A percentile compares a stretch with the other conserved stretches of the same genome.
Conservation (phyloP, 2,888 invertebrate genomes). For the Spisula solida region DNA sequence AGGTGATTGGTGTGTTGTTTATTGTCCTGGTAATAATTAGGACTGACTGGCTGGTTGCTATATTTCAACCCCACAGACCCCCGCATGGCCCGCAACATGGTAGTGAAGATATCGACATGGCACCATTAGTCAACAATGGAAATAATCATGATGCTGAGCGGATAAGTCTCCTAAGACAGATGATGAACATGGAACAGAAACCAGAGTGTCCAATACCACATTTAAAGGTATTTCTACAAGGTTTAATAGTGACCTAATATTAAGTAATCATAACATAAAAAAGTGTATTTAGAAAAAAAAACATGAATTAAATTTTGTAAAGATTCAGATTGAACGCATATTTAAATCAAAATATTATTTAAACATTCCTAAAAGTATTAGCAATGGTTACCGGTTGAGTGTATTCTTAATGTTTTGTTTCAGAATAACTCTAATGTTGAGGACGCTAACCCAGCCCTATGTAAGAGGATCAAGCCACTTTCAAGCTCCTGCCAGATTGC, state of each 20-base stretch:
- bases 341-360: too few species aligned
- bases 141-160: not conserved
- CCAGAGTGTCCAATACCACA: constrained; percentile 44
- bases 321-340: too few species aligned
- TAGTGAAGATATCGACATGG: not conserved
- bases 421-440: constrained; percentile 24
- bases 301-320: too few species aligned
- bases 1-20: constrained; percentile 32
- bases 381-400: too few species aligned
- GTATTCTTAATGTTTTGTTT: not conserved
- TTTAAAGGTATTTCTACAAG: constrained; percentile 43
- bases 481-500: constrained; percentile 46
- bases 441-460: not conserved
- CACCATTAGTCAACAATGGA: not conserved
- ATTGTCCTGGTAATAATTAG: constrained; percentile 21
- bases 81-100: not conserved
- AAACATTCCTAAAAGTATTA: too few species aligned
- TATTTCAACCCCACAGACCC: not conserved
- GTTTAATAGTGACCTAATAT: too few species aligned
- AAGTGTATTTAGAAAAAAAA: too few species aligned
- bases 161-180: constrained; percentile 34
- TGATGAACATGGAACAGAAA: constrained; percentile 15
- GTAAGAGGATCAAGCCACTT: constrained; percentile 46
- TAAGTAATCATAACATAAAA: too few species aligned
- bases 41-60: constrained; percentile 26